Conservation (phyloP, 2,113 vertebrate species). For the Pluvianellus socialis region DNA sequence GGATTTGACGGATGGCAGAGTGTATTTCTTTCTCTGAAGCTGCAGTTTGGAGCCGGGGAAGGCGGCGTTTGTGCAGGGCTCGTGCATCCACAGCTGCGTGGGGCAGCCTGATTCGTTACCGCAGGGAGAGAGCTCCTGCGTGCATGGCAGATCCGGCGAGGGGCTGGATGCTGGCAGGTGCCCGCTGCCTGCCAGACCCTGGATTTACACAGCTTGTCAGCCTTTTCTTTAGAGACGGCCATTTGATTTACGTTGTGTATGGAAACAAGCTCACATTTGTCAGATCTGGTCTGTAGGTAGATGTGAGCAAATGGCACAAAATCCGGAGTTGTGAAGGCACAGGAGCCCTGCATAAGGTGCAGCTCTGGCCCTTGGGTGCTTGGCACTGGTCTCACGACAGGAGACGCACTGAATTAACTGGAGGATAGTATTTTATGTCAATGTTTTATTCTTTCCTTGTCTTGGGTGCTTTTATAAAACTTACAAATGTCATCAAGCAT, state of each 20-base stretch:
- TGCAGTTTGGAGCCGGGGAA: background rate
- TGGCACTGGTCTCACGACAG: background rate
- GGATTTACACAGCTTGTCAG: background rate
- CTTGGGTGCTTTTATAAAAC: background rate
- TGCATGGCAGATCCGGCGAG: accelerated
- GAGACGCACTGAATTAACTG: background rate
- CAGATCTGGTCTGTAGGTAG: background rate
- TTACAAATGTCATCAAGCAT: background rate
- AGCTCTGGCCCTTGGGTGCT: background rate
- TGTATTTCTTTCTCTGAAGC: background rate
- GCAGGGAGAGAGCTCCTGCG: background rate
- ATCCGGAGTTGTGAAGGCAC: background rate
- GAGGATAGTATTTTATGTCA: background rate
- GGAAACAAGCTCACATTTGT: background rate
- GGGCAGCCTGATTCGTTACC: background rate
- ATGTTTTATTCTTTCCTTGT: background rate
- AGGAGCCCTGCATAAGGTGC: background rate
- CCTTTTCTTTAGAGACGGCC: background rate
- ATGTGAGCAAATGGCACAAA: background rate
- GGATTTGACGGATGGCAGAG: background rate
- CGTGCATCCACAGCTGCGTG: background rate
- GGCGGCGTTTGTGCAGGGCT: background rate
- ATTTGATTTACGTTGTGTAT: background rate
- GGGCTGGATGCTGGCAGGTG: background rate
- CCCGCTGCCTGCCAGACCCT: background rate